Percentiles rank a stretch among this genome's conserved stretches.
Conservation (phyloP, 2,113 vertebrate genomes). For the Fulica atra region DNA sequence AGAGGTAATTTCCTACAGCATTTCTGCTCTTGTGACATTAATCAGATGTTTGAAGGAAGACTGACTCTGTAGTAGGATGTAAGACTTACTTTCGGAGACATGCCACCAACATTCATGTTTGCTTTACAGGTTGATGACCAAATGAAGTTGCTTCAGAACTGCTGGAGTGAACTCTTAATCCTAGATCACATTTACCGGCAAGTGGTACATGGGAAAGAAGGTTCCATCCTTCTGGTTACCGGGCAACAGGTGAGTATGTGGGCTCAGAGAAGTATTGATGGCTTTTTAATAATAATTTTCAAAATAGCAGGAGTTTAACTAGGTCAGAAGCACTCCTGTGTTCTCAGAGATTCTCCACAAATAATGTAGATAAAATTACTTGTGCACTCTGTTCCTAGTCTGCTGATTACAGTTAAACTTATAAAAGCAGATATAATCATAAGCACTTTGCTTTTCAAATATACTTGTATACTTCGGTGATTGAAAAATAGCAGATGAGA, state of each 20-base stretch:
- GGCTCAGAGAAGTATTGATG: neutral
- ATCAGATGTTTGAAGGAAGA: neutral
- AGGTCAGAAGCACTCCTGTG: conserved; percentile 47
- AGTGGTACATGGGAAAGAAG: conserved; percentile 95
- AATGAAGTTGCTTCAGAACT: conserved; percentile 99
- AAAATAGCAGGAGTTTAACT: conserved; percentile 34
- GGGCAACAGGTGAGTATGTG: conserved; percentile 91
- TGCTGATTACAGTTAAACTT: conserved; percentile 23
- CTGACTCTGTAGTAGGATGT: neutral
- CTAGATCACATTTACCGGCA: conserved; percentile 97
- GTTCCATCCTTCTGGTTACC: conserved; percentile 94
- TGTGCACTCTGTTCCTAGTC: conserved; percentile 2
- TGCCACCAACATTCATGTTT: neutral
- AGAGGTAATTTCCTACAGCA: neutral
- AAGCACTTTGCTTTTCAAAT: neutral
- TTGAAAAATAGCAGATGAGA: conserved; percentile 29
- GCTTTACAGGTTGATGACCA: conserved; percentile 93
- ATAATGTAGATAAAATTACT: conserved; percentile 32
- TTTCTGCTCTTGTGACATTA: neutral
- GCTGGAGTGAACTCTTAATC: conserved; percentile 98
- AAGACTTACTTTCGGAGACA: neutral
- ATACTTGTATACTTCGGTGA: neutral
- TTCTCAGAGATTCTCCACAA: conserved; percentile 21
- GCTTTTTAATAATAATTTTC: conserved; percentile 46
- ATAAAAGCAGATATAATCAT: conserved; percentile 33